Base-by-base conservation (phyloP, 2,797 vertebrate genomes). In the Ara ararauna region DNA sequence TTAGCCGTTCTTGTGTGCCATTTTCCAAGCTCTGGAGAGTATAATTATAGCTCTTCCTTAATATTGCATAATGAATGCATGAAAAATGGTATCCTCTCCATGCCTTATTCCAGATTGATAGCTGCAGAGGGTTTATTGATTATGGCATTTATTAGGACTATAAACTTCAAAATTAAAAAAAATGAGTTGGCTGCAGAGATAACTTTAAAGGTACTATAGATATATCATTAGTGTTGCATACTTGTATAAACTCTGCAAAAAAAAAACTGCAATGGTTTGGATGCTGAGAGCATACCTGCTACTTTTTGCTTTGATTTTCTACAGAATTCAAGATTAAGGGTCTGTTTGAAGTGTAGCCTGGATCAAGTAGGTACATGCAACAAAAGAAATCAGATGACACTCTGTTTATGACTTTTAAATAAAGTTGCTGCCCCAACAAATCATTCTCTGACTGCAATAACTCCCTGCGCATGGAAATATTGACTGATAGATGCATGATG, bases 401-500 rank as follows among this genome's bases (percentile, higher is more conserved):
- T 36, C 4, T 45, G 42, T 90, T 90, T 87, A 42, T 45, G 34
- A 40, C 24, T 27, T 42, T 67, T 76, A 44, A 61, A 77, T 71
- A 54, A 61, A 88, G 29, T 48, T 77, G 18, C 72, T 58, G 19
- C 44, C 66, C 50, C 4, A 3, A 42, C 58, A 93, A 87, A 92
- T 90, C 68, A 50, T 72, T 91, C 60, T 70, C 32, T 84, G 61
- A 51, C 71, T 75, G 56, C 87, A 87, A 9, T 91, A 89, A 81
- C 42, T 90, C 74, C 88, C 75, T 89, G 66, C 73, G 54, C 66
- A 70, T 92, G 71, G 84, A 97, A 95, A 81, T 84, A 91, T 48
- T 88, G 61, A 88, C 76, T 83, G 87, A 72, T 26, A 61, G 50
- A 70, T 64, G 71, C 67, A 47, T 78, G 50, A 70, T 64, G 71